Evolutionary conservation across 2,797 vertebrate genomes (phyloP).

Genomic region (Alosa sapidissima): DNA sequence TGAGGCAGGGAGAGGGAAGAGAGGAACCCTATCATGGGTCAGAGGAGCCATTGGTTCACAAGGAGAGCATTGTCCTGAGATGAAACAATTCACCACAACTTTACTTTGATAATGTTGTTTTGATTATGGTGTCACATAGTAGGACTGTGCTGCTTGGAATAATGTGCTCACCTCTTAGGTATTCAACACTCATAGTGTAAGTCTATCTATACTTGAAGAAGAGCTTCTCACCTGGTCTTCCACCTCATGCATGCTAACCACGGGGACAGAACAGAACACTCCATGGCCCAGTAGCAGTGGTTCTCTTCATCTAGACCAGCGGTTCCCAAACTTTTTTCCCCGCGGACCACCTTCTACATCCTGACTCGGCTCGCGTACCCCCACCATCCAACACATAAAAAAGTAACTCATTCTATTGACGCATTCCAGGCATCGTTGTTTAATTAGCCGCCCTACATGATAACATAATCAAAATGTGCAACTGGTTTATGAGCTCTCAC

Average conservation of each 20-base stretch:
- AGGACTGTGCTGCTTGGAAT: too few relatives aligned
- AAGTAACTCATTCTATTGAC: too few relatives aligned
- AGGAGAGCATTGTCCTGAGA: not conserved
- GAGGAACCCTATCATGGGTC: not conserved
- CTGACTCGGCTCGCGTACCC: too few relatives aligned
- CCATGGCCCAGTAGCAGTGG: not conserved
- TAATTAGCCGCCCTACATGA: too few relatives aligned
- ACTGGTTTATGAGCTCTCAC: too few relatives aligned
- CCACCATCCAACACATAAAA: too few relatives aligned
- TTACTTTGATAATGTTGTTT: not conserved
- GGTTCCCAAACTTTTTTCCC: too few relatives aligned
- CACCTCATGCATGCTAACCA: not conserved
- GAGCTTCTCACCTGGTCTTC: not conserved
- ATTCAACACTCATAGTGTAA: not conserved
- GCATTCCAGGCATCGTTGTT: too few relatives aligned
- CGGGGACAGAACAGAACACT: not conserved
- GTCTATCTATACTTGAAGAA: not conserved
- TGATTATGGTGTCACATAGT: not conserved
- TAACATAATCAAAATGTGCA: too few relatives aligned
- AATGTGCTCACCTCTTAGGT: not conserved
- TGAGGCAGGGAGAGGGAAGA: constrained; percentile 53
- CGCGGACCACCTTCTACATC: too few relatives aligned
- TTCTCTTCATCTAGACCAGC: not conserved
- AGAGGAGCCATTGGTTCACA: not conserved
- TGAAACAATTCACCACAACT: not conserved